phyloP scores from a whole-genome alignment of 2,888 invertebrate genomes.

The Dione juno region DNA sequence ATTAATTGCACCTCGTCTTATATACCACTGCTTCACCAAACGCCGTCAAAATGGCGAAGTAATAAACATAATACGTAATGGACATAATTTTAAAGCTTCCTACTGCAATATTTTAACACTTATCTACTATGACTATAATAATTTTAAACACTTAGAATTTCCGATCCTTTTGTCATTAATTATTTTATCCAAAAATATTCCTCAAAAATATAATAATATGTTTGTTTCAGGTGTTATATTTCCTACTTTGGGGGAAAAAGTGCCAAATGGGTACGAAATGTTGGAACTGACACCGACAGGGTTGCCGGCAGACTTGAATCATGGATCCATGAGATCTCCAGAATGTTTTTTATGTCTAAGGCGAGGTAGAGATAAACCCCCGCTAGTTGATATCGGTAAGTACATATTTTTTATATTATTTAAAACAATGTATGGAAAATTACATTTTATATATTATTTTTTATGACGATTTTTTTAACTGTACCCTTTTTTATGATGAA shows the following conservation, averaged over 20 bases:
- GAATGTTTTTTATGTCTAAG: conserved; percentile 96
- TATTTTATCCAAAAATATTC: background rate
- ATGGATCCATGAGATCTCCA: conserved; percentile 96
- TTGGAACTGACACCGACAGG: conserved; percentile 92
- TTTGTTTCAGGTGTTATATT: conserved; percentile 83
- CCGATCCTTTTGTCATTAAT: background rate
- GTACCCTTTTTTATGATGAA: no score
- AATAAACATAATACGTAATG: no score
- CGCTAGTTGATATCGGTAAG: conserved; percentile 97
- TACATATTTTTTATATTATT: conserved; percentile 48
- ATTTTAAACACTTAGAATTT: no score
- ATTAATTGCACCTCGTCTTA: no score
- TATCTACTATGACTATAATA: background rate
- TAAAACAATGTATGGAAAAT: background rate
- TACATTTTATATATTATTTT: background rate
- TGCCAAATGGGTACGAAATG: conserved; percentile 90
- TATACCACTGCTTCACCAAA: no score
- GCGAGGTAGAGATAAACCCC: conserved; percentile 96
- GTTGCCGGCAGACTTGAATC: conserved; percentile 96
- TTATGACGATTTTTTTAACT: no score
- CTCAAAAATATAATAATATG: background rate
- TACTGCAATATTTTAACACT: background rate
- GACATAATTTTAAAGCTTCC: no score
- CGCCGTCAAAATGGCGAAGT: no score
- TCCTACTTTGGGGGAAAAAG: conserved; percentile 92